phyloP scores from a whole-genome alignment of 53 echinoderm and acorn worm genomes.

The Mesocentrotus franciscanus region DNA sequence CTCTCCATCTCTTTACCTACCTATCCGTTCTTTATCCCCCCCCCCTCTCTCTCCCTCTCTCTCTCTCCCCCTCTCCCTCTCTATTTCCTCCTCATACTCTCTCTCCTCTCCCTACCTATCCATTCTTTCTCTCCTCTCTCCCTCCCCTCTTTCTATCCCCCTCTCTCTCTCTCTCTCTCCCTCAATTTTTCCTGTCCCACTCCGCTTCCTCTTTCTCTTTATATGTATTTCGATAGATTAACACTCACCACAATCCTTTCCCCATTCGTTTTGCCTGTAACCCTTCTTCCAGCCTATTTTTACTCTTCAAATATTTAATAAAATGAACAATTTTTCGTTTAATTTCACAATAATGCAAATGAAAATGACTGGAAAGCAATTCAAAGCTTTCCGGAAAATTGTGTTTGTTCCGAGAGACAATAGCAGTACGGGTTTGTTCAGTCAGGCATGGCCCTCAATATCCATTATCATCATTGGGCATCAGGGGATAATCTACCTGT shows the following conservation, averaged over 20 bases:
- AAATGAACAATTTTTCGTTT: neutral
- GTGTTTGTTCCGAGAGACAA: constrained; percentile 50
- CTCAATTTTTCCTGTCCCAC: neutral
- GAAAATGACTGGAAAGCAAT: constrained; percentile 44
- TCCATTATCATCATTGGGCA: constrained; percentile 48
- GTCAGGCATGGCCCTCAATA: constrained; percentile 29
- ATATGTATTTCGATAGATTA: neutral
- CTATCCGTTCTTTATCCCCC: neutral
- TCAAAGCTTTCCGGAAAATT: constrained; percentile 35
- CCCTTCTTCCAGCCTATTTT: neutral
- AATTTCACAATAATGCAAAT: neutral
- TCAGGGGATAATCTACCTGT: constrained; percentile 25
- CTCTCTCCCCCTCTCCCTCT: neutral
- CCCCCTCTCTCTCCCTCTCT: neutral
- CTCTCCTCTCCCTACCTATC: neutral
- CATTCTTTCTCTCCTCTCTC: too few relatives aligned
- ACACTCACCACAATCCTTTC: neutral
- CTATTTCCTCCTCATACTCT: neutral
- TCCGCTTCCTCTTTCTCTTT: neutral
- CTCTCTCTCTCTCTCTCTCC: neutral
- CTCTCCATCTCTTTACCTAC: neutral
- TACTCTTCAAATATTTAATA: neutral
- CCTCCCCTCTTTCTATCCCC: neutral
- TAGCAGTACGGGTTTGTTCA: constrained; percentile 40
- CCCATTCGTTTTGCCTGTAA: too few relatives aligned